Conservation (phyloP, 2,113 vertebrate genomes). For the Zingel zingel region DNA sequence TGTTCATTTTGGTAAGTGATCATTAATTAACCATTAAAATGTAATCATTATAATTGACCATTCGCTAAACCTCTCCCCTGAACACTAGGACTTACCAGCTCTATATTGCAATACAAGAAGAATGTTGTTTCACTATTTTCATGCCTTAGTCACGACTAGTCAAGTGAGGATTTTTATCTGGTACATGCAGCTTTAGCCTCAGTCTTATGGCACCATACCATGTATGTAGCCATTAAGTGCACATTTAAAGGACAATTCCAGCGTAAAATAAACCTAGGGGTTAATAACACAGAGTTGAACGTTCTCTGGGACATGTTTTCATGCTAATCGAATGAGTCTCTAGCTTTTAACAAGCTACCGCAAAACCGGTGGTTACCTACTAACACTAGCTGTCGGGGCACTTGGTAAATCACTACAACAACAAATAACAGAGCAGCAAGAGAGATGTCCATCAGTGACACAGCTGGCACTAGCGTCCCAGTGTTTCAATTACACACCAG, state of each 20-base stretch:
- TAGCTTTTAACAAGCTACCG: too few species aligned
- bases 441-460: conserved; percentile 60
- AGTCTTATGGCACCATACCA: background rate
- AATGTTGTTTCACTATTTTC: background rate
- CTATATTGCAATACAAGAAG: background rate
- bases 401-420: background rate
- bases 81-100: background rate
- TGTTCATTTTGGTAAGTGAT: background rate
- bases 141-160: background rate
- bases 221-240: too few species aligned
- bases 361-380: too few species aligned
- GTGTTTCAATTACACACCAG: conserved; percentile 77
- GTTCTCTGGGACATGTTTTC: too few species aligned
- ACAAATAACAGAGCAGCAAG: conserved; percentile 54
- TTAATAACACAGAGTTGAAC: too few species aligned
- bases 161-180: background rate
- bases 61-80: too few species aligned
- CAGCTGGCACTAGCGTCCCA: conserved; percentile 61
- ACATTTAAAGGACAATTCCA: too few species aligned
- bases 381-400: too few species aligned
- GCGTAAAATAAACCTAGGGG: too few species aligned
- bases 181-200: background rate
- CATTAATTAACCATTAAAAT: background rate
- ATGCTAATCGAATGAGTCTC: too few species aligned
- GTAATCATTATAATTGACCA: background rate